A percentile compares a stretch with the other conserved stretches of the same genome.
These are phyloP conservation scores for Tenebrio molitor DNA, from an alignment of 1,140 invertebrate species.

Conservation along the genomic window DNA sequence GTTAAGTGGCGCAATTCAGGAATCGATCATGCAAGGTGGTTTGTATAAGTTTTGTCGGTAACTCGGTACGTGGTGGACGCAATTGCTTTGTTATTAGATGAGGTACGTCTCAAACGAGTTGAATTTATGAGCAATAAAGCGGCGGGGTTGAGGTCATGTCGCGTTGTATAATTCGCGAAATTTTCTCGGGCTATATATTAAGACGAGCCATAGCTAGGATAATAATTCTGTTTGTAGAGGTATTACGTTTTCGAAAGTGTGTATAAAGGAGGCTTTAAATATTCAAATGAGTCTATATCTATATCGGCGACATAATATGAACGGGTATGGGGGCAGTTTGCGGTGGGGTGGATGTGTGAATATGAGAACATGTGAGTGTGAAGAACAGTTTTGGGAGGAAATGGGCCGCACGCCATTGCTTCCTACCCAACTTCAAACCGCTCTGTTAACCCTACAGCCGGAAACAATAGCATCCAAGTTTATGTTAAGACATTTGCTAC, in stretches of 20 bases:
- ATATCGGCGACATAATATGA: constrained; percentile 44
- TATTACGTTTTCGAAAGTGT: constrained; percentile 39
- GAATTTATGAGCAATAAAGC: constrained; percentile 39
- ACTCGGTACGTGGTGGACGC: not conserved
- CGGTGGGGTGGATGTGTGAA: constrained; percentile 54
- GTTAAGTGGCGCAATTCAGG: constrained; percentile 43
- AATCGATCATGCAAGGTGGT: constrained; percentile 28
- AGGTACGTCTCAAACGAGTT: constrained; percentile 13
- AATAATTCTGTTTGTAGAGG: constrained; percentile 40
- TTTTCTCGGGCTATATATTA: constrained; percentile 15
- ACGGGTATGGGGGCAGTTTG: constrained; percentile 43
- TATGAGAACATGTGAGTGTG: constrained; percentile 59
- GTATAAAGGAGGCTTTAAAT: constrained; percentile 43
- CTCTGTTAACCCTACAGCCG: constrained; percentile 49
- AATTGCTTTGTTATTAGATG: constrained; percentile 27
- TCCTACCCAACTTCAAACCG: constrained; percentile 54
- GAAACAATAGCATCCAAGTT: constrained; percentile 58
- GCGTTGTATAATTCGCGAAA: constrained; percentile 24
- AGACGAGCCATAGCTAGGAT: constrained; percentile 23
- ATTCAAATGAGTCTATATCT: constrained; percentile 47
- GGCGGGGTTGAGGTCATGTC: not conserved
- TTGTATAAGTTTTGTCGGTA: constrained; percentile 15
- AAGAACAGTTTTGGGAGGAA: constrained; percentile 55
- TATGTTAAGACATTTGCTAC: constrained; percentile 57
- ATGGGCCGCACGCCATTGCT: constrained; percentile 60